A percentile compares a stretch with the other conserved stretches of the same genome.
phyloP scores from a whole-genome alignment of 2,888 invertebrate genomes.

The Phymatocera aterrima region DNA sequence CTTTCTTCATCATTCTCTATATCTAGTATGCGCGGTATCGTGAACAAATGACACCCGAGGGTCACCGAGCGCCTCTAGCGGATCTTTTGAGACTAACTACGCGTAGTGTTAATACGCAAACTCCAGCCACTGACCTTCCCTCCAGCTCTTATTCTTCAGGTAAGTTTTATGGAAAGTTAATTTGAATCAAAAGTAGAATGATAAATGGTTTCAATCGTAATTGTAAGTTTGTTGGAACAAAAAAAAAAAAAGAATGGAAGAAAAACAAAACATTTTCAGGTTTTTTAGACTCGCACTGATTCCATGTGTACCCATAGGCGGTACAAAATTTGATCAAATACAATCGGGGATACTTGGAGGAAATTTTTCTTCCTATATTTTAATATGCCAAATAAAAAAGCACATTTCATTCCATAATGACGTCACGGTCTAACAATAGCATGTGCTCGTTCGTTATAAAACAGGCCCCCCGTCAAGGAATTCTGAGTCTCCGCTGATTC shows the following conservation, averaged over 20 bases:
- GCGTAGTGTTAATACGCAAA: constrained; percentile 90
- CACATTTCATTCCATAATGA: not conserved
- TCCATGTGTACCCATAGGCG: not conserved
- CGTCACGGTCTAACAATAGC: constrained; percentile 37
- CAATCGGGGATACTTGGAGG: not conserved
- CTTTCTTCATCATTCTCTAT: constrained; percentile 25
- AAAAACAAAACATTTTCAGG: not conserved
- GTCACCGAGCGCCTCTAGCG: constrained; percentile 89
- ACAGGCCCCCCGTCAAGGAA: constrained; percentile 81
- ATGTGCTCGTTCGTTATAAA: constrained; percentile 51
- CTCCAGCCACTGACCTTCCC: constrained; percentile 84
- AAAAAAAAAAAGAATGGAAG: constrained; percentile 37
- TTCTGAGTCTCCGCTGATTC: constrained; percentile 82
- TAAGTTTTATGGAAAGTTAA: constrained; percentile 65
- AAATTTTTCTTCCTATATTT: constrained; percentile 8
- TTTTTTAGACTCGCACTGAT: not conserved
- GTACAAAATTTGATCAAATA: constrained; percentile 7
- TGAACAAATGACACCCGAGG: constrained; percentile 86
- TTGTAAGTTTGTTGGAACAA: constrained; percentile 23
- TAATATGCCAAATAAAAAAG: not conserved
- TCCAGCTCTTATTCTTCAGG: constrained; percentile 85
- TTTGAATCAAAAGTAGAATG: not conserved
- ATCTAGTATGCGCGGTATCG: constrained; percentile 71
- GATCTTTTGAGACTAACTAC: constrained; percentile 83
- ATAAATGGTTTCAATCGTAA: not conserved